phyloP scores from a whole-genome alignment of 2,888 invertebrate species.

The Melitaea athalia region DNA sequence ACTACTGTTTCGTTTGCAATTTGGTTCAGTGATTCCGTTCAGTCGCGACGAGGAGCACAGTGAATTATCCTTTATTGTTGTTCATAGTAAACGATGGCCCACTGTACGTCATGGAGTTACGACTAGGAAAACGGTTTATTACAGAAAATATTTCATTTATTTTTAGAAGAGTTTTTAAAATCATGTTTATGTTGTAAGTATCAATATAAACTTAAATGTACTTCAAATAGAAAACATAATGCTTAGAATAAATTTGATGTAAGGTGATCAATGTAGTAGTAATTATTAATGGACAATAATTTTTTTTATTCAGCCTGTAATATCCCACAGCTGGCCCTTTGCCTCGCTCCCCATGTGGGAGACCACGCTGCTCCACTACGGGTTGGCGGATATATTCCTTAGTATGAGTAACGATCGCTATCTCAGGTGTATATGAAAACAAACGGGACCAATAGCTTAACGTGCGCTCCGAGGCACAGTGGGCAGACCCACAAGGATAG shows the following conservation, averaged over 20 bases:
- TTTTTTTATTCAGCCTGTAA: too few relatives aligned
- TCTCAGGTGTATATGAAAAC: too few relatives aligned
- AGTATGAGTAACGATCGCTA: too few relatives aligned
- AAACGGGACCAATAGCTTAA: too few relatives aligned
- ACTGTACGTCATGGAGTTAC: conserved; percentile 41
- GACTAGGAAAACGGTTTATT: conserved; percentile 35
- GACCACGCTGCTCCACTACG: too few relatives aligned
- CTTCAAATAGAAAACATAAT: neutral
- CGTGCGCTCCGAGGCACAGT: too few relatives aligned
- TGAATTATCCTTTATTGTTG: conserved; percentile 69
- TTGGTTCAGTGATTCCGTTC: conserved; percentile 71
- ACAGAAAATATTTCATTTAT: conserved; percentile 29
- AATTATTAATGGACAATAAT: too few relatives aligned
- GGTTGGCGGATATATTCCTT: too few relatives aligned
- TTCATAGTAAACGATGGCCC: conserved; percentile 48
- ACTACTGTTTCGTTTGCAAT: conserved; percentile 62
- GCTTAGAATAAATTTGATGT: neutral
- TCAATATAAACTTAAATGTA: neutral
- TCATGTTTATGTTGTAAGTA: neutral
- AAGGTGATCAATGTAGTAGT: too few relatives aligned
- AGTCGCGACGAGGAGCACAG: conserved; percentile 53
- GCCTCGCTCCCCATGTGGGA: too few relatives aligned
- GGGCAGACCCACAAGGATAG: too few relatives aligned
- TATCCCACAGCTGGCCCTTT: too few relatives aligned
- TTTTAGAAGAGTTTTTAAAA: conserved; percentile 2